Conservation (phyloP, 2,888 invertebrate genomes). For the Caenorhabditis sp. region DNA sequence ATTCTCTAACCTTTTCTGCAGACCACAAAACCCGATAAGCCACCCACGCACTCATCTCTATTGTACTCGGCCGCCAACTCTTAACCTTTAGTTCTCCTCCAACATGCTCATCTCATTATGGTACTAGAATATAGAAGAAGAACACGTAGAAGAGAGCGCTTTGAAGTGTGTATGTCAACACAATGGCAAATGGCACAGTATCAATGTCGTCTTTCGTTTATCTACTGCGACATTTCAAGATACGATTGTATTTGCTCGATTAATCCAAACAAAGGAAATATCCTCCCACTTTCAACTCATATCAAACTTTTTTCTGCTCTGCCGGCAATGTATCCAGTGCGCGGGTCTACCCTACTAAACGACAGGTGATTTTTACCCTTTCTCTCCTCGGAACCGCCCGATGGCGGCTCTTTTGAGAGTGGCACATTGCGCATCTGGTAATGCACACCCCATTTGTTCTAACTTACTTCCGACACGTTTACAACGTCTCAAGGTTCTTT, state of each 20-base stretch:
- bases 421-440: slow-evolving; percentile 41
- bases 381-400: slow-evolving; percentile 7
- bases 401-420: slow-evolving; percentile 39
- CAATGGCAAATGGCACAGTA: slow-evolving; percentile 52
- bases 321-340: slow-evolving; percentile 31
- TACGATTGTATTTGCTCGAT: slow-evolving; percentile 55
- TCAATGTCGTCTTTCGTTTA: slow-evolving; percentile 54
- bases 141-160: slow-evolving; percentile 45
- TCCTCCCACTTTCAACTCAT: slow-evolving; percentile 23
- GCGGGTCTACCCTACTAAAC: not conserved
- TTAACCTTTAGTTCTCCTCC: slow-evolving; percentile 26
- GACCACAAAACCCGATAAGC: slow-evolving; percentile 37
- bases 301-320: slow-evolving; percentile 18
- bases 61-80: slow-evolving; percentile 8
- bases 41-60: slow-evolving; percentile 14
- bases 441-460: slow-evolving; percentile 21
- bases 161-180: slow-evolving; percentile 56
- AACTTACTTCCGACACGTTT: slow-evolving; percentile 24
- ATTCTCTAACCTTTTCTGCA: no score
- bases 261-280: slow-evolving; percentile 55
- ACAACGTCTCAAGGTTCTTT: slow-evolving; percentile 19
- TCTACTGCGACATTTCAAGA: slow-evolving; percentile 49
- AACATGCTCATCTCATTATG: slow-evolving; percentile 41
- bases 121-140: slow-evolving; percentile 37
- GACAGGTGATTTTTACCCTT: slow-evolving; percentile 46